phyloP scores from a whole-genome alignment of 2,888 invertebrate genomes.

The Cyaniris semiargus region DNA sequence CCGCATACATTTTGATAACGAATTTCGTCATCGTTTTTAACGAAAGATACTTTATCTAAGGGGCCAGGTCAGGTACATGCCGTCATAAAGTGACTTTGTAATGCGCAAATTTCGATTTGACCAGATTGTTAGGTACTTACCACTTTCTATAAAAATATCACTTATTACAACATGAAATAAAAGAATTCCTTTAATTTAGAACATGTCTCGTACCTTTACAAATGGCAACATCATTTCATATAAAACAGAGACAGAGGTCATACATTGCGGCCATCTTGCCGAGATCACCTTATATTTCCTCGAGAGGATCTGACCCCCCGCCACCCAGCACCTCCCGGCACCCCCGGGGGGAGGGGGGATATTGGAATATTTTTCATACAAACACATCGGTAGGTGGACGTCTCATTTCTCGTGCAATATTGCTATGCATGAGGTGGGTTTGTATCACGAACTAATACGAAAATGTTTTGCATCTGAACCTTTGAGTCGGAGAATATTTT shows the following conservation, averaged over 20 bases:
- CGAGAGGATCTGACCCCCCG: conserved; percentile 39
- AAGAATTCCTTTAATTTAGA: conserved; percentile 3
- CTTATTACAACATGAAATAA: not conserved
- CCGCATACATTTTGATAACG: no score
- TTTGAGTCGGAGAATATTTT: not conserved
- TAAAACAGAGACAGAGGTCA: conserved; percentile 7
- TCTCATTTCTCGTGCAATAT: conserved; percentile 77
- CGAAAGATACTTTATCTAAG: no score
- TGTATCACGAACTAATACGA: conserved; percentile 50
- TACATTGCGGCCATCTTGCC: conserved; percentile 54
- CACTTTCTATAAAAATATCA: not conserved
- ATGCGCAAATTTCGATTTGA: no score
- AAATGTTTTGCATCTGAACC: not conserved
- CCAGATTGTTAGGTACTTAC: no score
- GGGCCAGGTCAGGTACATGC: no score
- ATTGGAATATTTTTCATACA: conserved; percentile 82
- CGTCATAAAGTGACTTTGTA: no score
- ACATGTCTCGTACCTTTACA: conserved; percentile 16
- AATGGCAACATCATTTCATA: conserved; percentile 2
- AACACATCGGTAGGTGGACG: conserved; percentile 79
- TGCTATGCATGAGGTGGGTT: conserved; percentile 55
- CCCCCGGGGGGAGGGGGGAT: conserved; percentile 52
- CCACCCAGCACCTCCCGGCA: conserved; percentile 38
- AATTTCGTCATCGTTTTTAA: no score
- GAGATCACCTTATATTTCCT: conserved; percentile 58